These are phyloP conservation scores for Acipenser transmontanus DNA, from an alignment of 2,797 vertebrate genomes.

Conservation along the genomic window DNA sequence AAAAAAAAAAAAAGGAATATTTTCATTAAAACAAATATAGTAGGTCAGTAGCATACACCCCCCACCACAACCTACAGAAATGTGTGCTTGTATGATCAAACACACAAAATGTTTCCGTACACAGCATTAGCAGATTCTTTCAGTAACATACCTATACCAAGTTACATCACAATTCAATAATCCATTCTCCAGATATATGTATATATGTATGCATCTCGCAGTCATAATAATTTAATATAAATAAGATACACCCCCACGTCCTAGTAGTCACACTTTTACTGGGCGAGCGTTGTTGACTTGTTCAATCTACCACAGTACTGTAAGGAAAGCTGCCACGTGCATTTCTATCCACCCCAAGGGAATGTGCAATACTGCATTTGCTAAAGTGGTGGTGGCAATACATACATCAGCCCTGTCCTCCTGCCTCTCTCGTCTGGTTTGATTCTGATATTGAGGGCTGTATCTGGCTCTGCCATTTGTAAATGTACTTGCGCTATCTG, in stretches of 20 bases:
- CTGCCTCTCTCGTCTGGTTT: slow-evolving; percentile 76
- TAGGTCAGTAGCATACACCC: not conserved
- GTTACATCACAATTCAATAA: too few relatives aligned
- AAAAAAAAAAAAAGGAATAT: not conserved
- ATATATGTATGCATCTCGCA: too few relatives aligned
- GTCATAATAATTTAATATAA: too few relatives aligned
- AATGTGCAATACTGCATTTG: too few relatives aligned
- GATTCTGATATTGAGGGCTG: slow-evolving; percentile 77
- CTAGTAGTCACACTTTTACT: too few relatives aligned
- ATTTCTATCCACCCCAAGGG: not conserved
- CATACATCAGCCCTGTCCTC: slow-evolving; percentile 91
- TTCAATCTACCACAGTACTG: too few relatives aligned
- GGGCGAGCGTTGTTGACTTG: too few relatives aligned
- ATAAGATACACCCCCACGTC: too few relatives aligned
- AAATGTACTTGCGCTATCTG: slow-evolving; percentile 82
- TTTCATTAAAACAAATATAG: not conserved
- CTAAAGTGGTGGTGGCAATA: slow-evolving; percentile 15
- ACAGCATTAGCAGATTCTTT: not conserved
- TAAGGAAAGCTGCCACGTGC: too few relatives aligned
- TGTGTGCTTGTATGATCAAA: not conserved
- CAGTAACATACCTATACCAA: too few relatives aligned
- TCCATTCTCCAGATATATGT: too few relatives aligned
- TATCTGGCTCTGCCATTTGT: slow-evolving; percentile 81
- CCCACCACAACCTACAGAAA: not conserved
- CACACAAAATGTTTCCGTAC: not conserved